Evolutionary conservation across 1,140 invertebrate species (phyloP).

Genomic region (Agraylea sexmaculata): DNA sequence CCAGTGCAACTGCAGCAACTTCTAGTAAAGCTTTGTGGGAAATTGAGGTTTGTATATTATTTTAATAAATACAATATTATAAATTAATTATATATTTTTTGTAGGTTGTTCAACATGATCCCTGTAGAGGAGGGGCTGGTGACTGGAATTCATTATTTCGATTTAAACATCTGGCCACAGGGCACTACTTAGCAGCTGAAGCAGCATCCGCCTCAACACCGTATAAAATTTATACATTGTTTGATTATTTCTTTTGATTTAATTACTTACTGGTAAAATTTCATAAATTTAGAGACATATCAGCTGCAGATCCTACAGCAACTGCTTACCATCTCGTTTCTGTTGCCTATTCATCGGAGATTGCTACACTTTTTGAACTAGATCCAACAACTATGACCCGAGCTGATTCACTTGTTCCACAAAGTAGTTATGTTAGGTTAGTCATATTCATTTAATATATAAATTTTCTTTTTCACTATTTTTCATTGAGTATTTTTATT

Average conservation of each 20-base stretch:
- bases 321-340: slow-evolving; percentile 80
- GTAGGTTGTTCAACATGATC: slow-evolving; percentile 94
- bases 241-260: too few relatives aligned
- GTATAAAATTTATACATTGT: slow-evolving; percentile 25
- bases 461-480: not conserved
- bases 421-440: slow-evolving; percentile 85
- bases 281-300: slow-evolving; percentile 17
- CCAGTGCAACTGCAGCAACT: slow-evolving; percentile 93
- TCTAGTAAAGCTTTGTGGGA: slow-evolving; percentile 99
- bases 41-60: slow-evolving; percentile 62
- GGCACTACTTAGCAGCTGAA: slow-evolving; percentile 84
- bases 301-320: slow-evolving; percentile 9
- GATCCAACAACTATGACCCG: slow-evolving; percentile 89
- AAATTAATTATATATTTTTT: slow-evolving; percentile 14
- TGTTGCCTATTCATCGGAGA: slow-evolving; percentile 85
- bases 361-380: slow-evolving; percentile 88
- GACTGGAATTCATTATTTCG: slow-evolving; percentile 97
- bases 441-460: too few relatives aligned
- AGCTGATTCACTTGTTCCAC: slow-evolving; percentile 82
- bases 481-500: slow-evolving; percentile 13
- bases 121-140: slow-evolving; percentile 92
- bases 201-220: slow-evolving; percentile 54
- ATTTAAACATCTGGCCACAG: slow-evolving; percentile 98
- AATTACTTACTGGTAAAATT: too few relatives aligned
- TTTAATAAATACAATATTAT: slow-evolving; percentile 8